Evolutionary conservation across 2,797 vertebrate genomes (phyloP).

Genomic region (Chlorospingus flavigularis): DNA sequence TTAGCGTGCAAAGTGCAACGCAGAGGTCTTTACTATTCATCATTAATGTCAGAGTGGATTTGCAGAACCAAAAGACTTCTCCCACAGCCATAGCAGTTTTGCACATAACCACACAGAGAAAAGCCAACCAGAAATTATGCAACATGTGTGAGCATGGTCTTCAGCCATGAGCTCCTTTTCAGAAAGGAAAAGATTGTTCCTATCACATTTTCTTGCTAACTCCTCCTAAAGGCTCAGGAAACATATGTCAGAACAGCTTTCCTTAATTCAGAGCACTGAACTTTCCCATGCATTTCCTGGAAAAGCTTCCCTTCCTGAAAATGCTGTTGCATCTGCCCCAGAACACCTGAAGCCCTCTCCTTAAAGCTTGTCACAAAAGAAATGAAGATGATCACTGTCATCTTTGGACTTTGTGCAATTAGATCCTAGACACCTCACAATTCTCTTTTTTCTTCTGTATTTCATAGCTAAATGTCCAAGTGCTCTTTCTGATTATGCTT

Average conservation of each 20-base stretch:
- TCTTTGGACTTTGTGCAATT: background rate
- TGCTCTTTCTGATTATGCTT: background rate
- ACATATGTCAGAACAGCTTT: background rate
- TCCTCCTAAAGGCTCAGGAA: background rate
- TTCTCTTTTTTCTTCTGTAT: background rate
- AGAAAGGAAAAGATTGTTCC: background rate
- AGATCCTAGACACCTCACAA: background rate
- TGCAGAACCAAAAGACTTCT: background rate
- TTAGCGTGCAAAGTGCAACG: background rate
- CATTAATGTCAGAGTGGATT: constrained; percentile 23
- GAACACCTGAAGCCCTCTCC: background rate
- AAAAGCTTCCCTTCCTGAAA: background rate
- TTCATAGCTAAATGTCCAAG: background rate
- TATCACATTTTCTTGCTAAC: background rate
- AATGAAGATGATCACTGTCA: background rate
- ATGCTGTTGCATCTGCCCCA: background rate
- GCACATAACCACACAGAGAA: background rate
- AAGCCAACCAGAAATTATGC: constrained; percentile 14
- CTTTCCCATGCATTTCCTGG: background rate
- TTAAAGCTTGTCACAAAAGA: background rate
- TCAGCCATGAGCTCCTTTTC: background rate
- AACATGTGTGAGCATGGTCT: background rate
- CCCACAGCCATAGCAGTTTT: background rate
- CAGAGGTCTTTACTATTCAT: background rate
- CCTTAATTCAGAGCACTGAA: background rate